phyloP scores from a whole-genome alignment of 2,113 vertebrate species.

The Balaenoptera acutorostrata region DNA sequence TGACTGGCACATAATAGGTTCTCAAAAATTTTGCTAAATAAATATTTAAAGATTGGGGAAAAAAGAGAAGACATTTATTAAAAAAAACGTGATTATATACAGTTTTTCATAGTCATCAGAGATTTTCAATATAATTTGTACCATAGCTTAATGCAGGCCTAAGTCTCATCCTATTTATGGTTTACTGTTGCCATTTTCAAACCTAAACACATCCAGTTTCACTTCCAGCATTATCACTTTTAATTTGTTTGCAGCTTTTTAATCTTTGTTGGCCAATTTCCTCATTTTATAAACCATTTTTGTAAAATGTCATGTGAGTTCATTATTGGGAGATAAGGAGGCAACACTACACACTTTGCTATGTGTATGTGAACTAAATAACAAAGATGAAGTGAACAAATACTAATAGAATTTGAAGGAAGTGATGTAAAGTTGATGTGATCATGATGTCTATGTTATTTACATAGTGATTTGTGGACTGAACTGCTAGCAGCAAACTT shows the following conservation, averaged over 20 bases:
- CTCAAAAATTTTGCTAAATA: constrained; percentile 3
- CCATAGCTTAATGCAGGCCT: neutral
- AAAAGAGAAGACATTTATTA: neutral
- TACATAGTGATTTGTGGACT: neutral
- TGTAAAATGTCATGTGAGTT: neutral
- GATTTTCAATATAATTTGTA: neutral
- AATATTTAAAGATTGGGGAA: neutral
- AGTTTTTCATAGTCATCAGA: neutral
- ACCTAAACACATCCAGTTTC: neutral
- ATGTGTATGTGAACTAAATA: neutral
- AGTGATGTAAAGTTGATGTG: too few species aligned
- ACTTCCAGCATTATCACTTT: neutral
- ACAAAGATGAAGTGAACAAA: neutral
- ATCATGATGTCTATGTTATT: neutral
- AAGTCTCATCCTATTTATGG: neutral
- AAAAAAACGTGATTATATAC: neutral
- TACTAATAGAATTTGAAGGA: neutral
- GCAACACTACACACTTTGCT: neutral
- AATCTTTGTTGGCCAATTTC: neutral
- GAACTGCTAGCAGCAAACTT: neutral
- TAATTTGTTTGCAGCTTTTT: neutral
- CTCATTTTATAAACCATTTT: neutral
- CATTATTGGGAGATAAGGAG: neutral
- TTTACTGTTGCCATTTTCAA: neutral
- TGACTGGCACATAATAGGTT: neutral